These are phyloP conservation scores for Notiomystis cincta DNA, from an alignment of 2,113 vertebrate species.

Conservation along the genomic window DNA sequence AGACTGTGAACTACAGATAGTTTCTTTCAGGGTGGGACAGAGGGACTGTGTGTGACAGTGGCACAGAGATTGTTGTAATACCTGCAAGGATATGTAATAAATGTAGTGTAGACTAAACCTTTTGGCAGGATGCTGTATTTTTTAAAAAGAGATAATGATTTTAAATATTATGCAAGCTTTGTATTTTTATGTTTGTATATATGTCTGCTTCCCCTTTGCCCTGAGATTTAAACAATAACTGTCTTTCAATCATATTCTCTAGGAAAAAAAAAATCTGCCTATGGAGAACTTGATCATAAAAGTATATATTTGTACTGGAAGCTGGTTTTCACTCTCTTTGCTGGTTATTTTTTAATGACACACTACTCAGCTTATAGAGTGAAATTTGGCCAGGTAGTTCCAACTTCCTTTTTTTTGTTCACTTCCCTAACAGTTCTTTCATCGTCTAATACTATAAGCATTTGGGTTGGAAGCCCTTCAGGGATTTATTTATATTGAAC, in stretches of 20 bases:
- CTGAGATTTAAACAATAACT: neutral
- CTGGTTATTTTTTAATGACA: constrained; percentile 13
- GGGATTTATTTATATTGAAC: neutral
- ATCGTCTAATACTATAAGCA: neutral
- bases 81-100: neutral
- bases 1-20: neutral
- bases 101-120: neutral
- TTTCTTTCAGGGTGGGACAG: neutral
- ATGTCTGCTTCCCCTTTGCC: neutral
- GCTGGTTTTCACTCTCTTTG: neutral
- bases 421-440: constrained; percentile 9
- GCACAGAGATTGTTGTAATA: neutral
- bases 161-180: neutral
- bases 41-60: neutral
- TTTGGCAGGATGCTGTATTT: neutral
- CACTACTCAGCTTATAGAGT: neutral
- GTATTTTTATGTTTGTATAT: neutral
- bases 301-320: neutral
- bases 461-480: constrained; percentile 17
- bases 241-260: neutral
- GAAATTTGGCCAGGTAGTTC: constrained; percentile 15
- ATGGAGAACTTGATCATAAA: neutral
- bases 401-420: constrained; percentile 21
- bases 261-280: neutral
- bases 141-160: neutral